Conservation (phyloP, 2,888 invertebrate species). For the Tortricodes alternella region DNA sequence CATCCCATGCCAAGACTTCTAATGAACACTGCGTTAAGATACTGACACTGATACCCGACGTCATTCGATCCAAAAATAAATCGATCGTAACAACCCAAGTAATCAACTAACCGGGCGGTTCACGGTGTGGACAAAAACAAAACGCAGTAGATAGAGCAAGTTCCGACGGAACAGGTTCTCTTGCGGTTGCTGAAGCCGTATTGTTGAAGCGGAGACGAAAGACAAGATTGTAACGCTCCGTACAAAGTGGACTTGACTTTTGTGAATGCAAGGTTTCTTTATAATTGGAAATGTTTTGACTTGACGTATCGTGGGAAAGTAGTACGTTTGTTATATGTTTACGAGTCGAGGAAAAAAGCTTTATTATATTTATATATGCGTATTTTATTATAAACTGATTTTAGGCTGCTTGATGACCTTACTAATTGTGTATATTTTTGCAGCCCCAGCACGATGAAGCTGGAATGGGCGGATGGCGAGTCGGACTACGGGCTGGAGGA, state of each 20-base stretch:
- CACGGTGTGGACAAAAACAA: conserved; percentile 39
- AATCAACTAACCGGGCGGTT: conserved; percentile 30
- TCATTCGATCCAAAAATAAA: conserved; percentile 25
- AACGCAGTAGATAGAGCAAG: conserved; percentile 40
- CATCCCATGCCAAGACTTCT: not conserved
- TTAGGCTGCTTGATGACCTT: too few species aligned
- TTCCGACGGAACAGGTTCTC: conserved; percentile 59
- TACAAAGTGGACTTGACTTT: conserved; percentile 14
- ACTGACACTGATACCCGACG: conserved; percentile 3
- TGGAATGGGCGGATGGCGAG: conserved; percentile 85
- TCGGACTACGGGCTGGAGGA: conserved; percentile 86
- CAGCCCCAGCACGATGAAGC: conserved; percentile 84
- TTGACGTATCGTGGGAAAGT: conserved; percentile 27
- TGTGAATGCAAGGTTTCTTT: conserved; percentile 24
- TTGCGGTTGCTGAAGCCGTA: conserved; percentile 73
- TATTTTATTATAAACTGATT: not conserved
- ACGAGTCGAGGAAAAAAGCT: not conserved
- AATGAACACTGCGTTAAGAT: not conserved
- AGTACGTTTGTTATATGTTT: not conserved
- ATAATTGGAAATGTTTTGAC: conserved; percentile 20
- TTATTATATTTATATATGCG: too few species aligned
- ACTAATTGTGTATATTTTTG: conserved; percentile 36
- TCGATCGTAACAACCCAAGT: conserved; percentile 27
- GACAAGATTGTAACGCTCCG: conserved; percentile 9
- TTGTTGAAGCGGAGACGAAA: conserved; percentile 33